These are phyloP conservation scores for Pavo muticus DNA, from an alignment of 2,113 vertebrate species.

Conservation along the genomic window DNA sequence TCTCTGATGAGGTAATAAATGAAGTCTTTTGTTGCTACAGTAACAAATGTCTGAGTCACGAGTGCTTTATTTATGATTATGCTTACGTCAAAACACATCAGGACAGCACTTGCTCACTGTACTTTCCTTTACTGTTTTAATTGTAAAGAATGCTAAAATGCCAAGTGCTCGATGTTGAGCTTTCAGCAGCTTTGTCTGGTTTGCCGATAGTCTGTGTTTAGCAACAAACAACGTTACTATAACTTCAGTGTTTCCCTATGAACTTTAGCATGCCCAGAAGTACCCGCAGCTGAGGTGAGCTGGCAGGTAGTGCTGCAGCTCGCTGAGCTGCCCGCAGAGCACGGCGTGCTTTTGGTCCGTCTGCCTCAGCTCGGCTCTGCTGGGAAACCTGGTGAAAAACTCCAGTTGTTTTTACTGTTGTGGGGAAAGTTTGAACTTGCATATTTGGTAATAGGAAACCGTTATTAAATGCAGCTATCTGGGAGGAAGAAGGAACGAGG, in stretches of 20 bases:
- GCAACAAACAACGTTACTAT: not conserved
- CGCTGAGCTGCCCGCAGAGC: not conserved
- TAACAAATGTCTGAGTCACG: constrained; percentile 2
- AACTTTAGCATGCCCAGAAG: not conserved
- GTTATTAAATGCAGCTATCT: not conserved
- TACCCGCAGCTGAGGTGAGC: not conserved
- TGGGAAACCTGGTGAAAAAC: not conserved
- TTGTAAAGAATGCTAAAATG: constrained; percentile 15
- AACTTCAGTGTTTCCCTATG: not conserved
- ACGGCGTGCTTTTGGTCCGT: not conserved
- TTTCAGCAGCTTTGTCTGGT: not conserved
- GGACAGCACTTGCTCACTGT: constrained; percentile 39
- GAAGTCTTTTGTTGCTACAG: constrained; percentile 37
- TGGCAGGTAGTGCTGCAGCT: not conserved
- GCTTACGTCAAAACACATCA: constrained; percentile 49
- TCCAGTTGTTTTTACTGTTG: not conserved
- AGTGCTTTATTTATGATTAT: constrained; percentile 38
- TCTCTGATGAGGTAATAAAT: constrained; percentile 45
- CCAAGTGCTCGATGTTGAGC: not conserved
- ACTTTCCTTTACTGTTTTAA: constrained; percentile 13
- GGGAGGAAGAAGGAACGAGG: not conserved
- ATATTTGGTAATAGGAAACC: not conserved
- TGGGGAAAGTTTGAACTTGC: not conserved
- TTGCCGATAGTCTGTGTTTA: not conserved
- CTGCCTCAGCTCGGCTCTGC: not conserved